A percentile compares a stretch with the other conserved stretches of the same genome.
phyloP scores from a whole-genome alignment of 2,113 vertebrate genomes.

The Chaenocephalus aceratus region DNA sequence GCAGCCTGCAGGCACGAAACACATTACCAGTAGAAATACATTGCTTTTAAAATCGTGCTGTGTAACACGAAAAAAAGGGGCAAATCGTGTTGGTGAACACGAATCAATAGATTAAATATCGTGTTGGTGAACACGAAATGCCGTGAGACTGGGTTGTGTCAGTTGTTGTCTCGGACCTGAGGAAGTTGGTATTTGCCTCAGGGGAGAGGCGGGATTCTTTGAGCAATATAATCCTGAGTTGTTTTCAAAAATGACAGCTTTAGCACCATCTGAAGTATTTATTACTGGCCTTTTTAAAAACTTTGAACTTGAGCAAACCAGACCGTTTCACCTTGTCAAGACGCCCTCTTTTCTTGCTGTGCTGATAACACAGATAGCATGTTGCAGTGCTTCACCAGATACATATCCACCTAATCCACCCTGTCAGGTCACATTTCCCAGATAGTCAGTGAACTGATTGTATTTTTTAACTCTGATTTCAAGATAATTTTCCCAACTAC shows the following conservation, averaged over 20 bases:
- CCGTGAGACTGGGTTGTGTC: no score
- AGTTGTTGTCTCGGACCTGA: slow-evolving; percentile 4
- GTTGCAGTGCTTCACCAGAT: slow-evolving; percentile 22
- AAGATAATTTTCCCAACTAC: slow-evolving; percentile 4
- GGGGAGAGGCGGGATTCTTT: slow-evolving; percentile 38
- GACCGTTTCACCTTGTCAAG: slow-evolving; percentile 48
- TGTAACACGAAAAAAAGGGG: no score
- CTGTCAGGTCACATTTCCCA: slow-evolving; percentile 23
- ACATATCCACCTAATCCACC: slow-evolving; percentile 30
- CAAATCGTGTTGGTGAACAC: no score
- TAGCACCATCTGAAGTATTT: slow-evolving; percentile 66
- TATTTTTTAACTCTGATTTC: slow-evolving; percentile 16
- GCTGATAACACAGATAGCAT: slow-evolving; percentile 57
- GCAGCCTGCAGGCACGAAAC: no score
- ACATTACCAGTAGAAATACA: no score
- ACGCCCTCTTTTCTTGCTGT: slow-evolving; percentile 16
- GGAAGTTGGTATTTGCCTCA: slow-evolving; percentile 56
- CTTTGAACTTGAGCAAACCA: slow-evolving; percentile 75
- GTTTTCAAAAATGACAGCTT: slow-evolving; percentile 77
- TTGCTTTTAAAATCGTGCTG: no score
- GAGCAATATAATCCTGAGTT: slow-evolving; percentile 55
- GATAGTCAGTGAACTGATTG: background rate
- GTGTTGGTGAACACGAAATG: no score
- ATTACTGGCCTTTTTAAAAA: slow-evolving; percentile 66
- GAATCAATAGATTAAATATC: no score